Conservation (phyloP, 2,797 vertebrate genomes). For the Agapornis canus region DNA sequence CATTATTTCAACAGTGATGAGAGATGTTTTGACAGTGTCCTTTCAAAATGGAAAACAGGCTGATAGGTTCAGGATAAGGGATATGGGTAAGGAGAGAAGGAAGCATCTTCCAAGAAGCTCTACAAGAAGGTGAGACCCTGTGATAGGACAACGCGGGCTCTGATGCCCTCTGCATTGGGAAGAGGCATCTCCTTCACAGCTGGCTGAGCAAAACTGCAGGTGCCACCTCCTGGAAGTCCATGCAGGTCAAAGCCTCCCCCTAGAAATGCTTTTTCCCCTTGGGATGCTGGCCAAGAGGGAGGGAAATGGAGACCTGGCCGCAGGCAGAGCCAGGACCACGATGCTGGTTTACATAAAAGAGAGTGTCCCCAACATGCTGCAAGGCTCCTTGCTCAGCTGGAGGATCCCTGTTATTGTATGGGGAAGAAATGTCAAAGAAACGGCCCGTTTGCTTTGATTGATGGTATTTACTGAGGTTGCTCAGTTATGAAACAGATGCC, state of each 20-base stretch:
- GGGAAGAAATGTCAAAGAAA: conserved; percentile 44
- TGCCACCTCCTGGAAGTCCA: conserved; percentile 40
- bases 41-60: conserved; percentile 60
- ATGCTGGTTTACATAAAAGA: background rate
- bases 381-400: background rate
- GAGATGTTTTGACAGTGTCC: conserved; percentile 65
- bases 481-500: conserved; percentile 65
- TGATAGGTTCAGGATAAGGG: conserved; percentile 44
- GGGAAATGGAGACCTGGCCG: background rate
- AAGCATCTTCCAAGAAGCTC: conserved; percentile 19
- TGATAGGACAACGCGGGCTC: background rate
- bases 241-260: conserved; percentile 5
- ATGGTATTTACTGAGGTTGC: conserved; percentile 55
- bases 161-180: background rate
- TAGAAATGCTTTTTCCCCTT: rapidly evolving
- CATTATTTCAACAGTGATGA: conserved; percentile 66
- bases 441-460: conserved; percentile 57
- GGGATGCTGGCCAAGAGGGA: background rate
- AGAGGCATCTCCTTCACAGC: background rate
- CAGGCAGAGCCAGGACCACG: background rate
- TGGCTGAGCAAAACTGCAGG: background rate
- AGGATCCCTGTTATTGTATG: background rate
- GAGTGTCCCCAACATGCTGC: background rate
- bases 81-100: background rate
- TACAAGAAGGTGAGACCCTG: background rate